Evolutionary conservation across 2,888 invertebrate genomes (phyloP).

Genomic region (Drosophila lacicola): DNA sequence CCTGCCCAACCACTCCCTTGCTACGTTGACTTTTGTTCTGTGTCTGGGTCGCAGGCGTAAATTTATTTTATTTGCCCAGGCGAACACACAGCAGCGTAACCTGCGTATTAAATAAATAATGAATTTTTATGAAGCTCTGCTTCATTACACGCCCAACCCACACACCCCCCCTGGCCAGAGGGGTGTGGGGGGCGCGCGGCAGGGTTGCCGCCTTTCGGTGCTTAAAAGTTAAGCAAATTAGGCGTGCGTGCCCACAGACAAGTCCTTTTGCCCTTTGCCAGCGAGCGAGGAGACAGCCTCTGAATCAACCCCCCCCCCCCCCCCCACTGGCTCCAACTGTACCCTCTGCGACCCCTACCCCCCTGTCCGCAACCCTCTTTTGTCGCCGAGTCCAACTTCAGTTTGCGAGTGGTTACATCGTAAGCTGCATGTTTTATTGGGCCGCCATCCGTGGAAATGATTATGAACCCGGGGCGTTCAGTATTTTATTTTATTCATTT

Average conservation of each 20-base stretch:
- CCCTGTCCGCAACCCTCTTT: not conserved
- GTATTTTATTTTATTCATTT: constrained; percentile 29
- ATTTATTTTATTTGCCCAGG: constrained; percentile 73
- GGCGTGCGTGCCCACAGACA: constrained; percentile 68
- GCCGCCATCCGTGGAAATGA: constrained; percentile 53
- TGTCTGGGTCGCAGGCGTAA: constrained; percentile 68
- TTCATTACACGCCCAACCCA: constrained; percentile 60
- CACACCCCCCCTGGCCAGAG: not conserved
- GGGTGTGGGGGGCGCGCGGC: constrained; percentile 1
- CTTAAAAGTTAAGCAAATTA: constrained; percentile 79
- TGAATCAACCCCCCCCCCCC: not conserved
- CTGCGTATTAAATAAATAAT: constrained; percentile 79
- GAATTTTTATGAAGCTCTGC: constrained; percentile 78
- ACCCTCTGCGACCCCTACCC: too few relatives aligned
- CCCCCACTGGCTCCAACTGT: not conserved
- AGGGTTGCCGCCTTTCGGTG: constrained; percentile 54
- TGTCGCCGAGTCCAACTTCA: constrained; percentile 18
- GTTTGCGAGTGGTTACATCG: constrained; percentile 47
- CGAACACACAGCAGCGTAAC: constrained; percentile 35
- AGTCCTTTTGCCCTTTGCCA: constrained; percentile 47
- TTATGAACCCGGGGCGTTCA: constrained; percentile 57
- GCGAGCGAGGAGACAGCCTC: not conserved
- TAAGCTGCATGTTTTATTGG: constrained; percentile 77
- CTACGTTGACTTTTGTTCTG: constrained; percentile 55
- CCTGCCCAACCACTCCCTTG: constrained; percentile 1